phyloP scores from a whole-genome alignment of 2,797 vertebrate genomes.

The Gymnodraco acuticeps region DNA sequence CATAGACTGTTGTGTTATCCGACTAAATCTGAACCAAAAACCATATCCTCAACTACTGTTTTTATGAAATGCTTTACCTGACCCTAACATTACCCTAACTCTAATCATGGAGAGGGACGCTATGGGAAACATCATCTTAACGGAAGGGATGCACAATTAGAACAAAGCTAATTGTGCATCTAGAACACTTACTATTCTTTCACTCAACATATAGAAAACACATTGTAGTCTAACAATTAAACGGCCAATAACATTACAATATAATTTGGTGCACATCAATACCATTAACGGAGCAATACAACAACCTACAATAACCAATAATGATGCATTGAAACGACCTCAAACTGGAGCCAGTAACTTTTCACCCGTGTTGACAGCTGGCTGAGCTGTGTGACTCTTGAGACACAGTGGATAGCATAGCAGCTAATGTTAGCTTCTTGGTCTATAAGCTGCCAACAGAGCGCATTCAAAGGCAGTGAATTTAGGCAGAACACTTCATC shows the following conservation, averaged over 20 bases:
- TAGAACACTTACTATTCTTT: background rate
- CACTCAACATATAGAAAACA: conserved; percentile 8
- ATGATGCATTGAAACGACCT: background rate
- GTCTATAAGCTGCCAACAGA: background rate
- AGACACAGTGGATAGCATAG: conserved; percentile 49
- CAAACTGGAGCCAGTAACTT: background rate
- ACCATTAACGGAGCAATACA: background rate
- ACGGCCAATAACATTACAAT: accelerated
- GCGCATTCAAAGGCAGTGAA: background rate
- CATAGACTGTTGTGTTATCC: too few relatives aligned
- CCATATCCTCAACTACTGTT: too few relatives aligned
- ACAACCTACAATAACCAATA: background rate
- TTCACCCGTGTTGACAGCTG: background rate
- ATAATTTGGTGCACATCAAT: background rate
- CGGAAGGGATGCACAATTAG: background rate
- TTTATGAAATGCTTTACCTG: background rate
- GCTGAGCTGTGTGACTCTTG: conserved; percentile 4
- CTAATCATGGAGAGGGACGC: background rate
- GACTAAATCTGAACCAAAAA: background rate
- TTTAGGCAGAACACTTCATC: background rate
- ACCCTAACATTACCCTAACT: background rate
- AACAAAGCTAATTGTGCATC: too few relatives aligned
- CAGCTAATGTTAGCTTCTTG: conserved; percentile 52
- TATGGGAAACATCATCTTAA: background rate
- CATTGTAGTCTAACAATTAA: background rate